Conservation (phyloP, 2,888 invertebrate species). For the Lycia hirtaria region DNA sequence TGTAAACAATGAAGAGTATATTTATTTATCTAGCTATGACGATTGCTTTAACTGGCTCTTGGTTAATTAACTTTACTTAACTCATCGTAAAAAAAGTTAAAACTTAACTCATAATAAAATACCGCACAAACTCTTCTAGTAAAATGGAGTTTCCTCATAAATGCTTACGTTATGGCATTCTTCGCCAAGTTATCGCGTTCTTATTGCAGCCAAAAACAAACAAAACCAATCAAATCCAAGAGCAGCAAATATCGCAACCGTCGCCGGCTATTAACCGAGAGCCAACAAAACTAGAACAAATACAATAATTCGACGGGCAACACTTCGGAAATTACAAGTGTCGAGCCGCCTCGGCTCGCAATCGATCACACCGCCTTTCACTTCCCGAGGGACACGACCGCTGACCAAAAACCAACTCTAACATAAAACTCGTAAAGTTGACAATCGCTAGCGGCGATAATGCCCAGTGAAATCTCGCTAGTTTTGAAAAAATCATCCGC, state of each 20-base stretch:
- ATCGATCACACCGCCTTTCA: constrained; percentile 51
- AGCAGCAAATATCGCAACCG: constrained; percentile 10
- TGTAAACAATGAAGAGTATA: no score
- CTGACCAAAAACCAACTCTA: constrained; percentile 28
- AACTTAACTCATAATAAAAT: not conserved
- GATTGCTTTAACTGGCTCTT: no score
- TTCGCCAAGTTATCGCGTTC: not conserved
- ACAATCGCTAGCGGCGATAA: not conserved
- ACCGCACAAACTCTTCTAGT: not conserved
- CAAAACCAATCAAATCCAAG: constrained; percentile 16
- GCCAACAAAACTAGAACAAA: constrained; percentile 46
- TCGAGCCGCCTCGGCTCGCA: constrained; percentile 47
- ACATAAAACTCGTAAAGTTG: constrained; percentile 9
- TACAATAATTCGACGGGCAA: constrained; percentile 47
- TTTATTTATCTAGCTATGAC: no score
- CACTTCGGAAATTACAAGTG: constrained; percentile 57
- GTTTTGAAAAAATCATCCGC: constrained; percentile 34
- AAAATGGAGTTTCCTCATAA: not conserved
- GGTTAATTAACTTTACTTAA: no score
- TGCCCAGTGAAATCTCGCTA: constrained; percentile 24
- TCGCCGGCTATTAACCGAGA: constrained; percentile 23
- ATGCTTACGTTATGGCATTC: not conserved
- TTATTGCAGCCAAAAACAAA: constrained; percentile 13
- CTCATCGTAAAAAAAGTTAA: not conserved
- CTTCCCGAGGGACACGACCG: constrained; percentile 27